Evolutionary conservation across 2,797 vertebrate genomes (phyloP).

Genomic region (Pseudomugil gertrudae): DNA sequence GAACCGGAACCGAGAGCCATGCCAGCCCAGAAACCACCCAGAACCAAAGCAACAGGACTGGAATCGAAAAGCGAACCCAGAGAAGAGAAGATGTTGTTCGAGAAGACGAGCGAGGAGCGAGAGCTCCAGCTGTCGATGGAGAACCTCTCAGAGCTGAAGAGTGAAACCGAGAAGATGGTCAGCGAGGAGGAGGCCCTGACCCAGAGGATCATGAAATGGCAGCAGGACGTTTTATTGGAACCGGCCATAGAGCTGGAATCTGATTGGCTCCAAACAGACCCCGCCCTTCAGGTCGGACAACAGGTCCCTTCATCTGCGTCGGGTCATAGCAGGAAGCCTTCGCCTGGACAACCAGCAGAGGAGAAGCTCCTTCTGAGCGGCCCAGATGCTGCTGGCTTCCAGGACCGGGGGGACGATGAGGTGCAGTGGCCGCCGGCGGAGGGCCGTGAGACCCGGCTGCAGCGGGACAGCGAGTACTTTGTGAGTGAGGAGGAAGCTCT

Average conservation of each 20-base stretch:
- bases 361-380: conserved; percentile 49
- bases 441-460: conserved; percentile 74
- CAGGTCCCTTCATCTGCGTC: conserved; percentile 22
- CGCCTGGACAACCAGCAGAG: conserved; percentile 35
- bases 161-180: conserved; percentile 72
- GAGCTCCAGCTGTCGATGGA: conserved; percentile 82
- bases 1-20: conserved; percentile 12
- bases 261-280: conserved; percentile 43
- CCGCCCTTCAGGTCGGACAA: conserved; percentile 23
- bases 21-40: conserved; percentile 33
- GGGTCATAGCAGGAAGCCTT: conserved; percentile 14
- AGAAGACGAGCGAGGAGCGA: conserved; percentile 59
- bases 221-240: conserved; percentile 79
- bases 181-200: conserved; percentile 82
- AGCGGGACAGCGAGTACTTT: conserved; percentile 80
- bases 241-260: conserved; percentile 54
- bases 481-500: conserved; percentile 82
- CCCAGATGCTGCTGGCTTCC: conserved; percentile 28
- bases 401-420: conserved; percentile 38
- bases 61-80: conserved; percentile 40
- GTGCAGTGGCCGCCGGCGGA: conserved; percentile 51
- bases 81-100: conserved; percentile 65
- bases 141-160: conserved; percentile 80
- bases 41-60: conserved; percentile 21
- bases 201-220: conserved; percentile 85